Base-by-base conservation (phyloP, 2,797 vertebrate species). In the Mormyrus proboscirostris region DNA sequence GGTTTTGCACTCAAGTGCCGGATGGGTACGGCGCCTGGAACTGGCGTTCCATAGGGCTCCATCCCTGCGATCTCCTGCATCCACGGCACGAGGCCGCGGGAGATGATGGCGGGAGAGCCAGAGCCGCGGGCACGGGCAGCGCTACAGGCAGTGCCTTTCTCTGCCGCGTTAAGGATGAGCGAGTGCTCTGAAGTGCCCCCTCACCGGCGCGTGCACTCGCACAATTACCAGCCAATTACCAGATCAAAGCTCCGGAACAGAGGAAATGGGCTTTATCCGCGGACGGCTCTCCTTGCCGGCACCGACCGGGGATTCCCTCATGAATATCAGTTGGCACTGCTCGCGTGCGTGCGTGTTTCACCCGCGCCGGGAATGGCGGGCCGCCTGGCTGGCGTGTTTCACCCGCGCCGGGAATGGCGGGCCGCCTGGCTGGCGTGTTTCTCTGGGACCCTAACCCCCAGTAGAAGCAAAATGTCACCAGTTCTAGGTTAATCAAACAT, bases 221-320 rank as follows among this genome's bases (percentile, higher is more conserved):
- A 44, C 22, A 55, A 87, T 53, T 86, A 87, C 44, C 84, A 87
- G 50, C 33, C 88, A 88, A 88, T 88, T 88, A 82, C 88, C 69
- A 44, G 73, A 88, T 83, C 73, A 83, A 57, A 88, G 73, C 29
- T 2, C 9, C 53, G 9, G 38, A n/a, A 83, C 88, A 88, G 47
- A 82, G 50, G 19, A 51, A 86, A 85, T n/a, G 38, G 12, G 62
- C 29, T 86, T 49, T 49, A 84, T 84, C 53, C 14, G 47, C 41
- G 82, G 12, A 86, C 47, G 9, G 19, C 84, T 83, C 79, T 85
- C 53, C 53, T 84, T 22, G 8, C 25, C 83, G 59, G 84, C 49
- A n/a, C 57, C n/a, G 9, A 51, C 83, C 25, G 2, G 82, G 57
- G 82, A 86, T 51, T 51, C 16, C 59, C 44, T 85, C 22, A 41